Base-by-base conservation (phyloP, 2,888 invertebrate genomes). In the Aethes cnicana region DNA sequence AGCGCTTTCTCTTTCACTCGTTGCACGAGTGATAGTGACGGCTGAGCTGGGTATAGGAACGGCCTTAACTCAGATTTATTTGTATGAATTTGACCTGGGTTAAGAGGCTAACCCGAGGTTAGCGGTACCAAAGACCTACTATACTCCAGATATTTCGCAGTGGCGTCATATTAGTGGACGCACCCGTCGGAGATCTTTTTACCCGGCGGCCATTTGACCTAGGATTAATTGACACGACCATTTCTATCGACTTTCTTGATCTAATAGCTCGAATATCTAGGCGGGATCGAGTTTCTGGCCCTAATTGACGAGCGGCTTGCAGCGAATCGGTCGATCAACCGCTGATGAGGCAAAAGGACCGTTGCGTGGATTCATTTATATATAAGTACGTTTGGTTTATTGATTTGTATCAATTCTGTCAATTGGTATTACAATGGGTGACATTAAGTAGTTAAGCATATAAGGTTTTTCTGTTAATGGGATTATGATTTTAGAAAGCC, bases 281-380 rank as follows among this genome's bases (percentile, higher is more conserved):
- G 17, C 16, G 20, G 25, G 64, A 62, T 79, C 72, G 68, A 64
- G 66, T 81, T 77, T 70, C 76, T 72, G 72, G 56, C 69, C 74
- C 66, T 74, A 81, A 81, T 83, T 76, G 61, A 66, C 59, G 56
- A 59, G 57, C n/a, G 64, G 59, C 58, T 56, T 53, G 57, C 61
- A 61, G 56, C 61, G 67, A 68, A 73, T 68, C 63, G 63, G 59
- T 74, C 71, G 65, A 75, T 71, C 61, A 50, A 62, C 59, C 47
- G 54, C 55, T 65, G 63, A 79, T 74, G 72, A 66, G 62, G 65
- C 63, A 74, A 74, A 75, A 69, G 68, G 61, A 63, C 73, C 77
- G 72, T 67, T 62, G 49, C 46, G 56, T 50, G 52, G 54, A 56
- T 62, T 61, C 54, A 62, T 55, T 39, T 52, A 52, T 47, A 58